These are phyloP conservation scores for Zoroaster sp. DNA, from an alignment of 53 echinoderm and acorn worm species.

Conservation along the genomic window DNA sequence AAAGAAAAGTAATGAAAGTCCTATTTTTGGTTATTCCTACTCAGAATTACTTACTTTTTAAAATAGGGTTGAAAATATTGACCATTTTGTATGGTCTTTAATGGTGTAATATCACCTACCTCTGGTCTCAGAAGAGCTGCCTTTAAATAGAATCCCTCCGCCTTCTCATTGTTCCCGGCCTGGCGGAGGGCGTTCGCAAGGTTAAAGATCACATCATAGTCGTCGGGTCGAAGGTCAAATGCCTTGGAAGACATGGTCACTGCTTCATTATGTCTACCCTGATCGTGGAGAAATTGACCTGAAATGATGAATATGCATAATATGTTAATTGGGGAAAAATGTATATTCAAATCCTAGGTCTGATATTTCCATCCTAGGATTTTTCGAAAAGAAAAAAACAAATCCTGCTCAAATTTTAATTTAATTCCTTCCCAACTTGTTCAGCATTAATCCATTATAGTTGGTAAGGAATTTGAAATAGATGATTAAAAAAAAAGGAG, in stretches of 20 bases:
- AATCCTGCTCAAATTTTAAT: too few species aligned
- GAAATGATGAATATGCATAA: conserved; percentile 5
- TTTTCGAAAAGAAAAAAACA: too few species aligned
- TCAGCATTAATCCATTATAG: too few species aligned
- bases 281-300: conserved; percentile 89
- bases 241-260: conserved; percentile 70
- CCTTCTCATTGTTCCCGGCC: conserved; percentile 75
- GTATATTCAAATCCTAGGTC: background rate
- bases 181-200: conserved; percentile 93
- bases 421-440: too few species aligned
- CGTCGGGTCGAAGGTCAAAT: conserved; percentile 67
- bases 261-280: conserved; percentile 67
- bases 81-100: too few species aligned
- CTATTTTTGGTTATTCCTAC: too few species aligned
- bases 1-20: too few species aligned
- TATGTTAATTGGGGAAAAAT: background rate
- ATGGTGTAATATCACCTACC: too few species aligned
- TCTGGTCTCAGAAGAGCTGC: conserved; percentile 86
- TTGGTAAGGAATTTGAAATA: too few species aligned
- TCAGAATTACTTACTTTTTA: too few species aligned
- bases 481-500: background rate
- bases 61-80: too few species aligned
- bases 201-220: conserved; percentile 96
- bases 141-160: conserved; percentile 82
- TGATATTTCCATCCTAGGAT: too few species aligned